Conservation (phyloP, 1,140 invertebrate species). For the Drosophila funebris region DNA sequence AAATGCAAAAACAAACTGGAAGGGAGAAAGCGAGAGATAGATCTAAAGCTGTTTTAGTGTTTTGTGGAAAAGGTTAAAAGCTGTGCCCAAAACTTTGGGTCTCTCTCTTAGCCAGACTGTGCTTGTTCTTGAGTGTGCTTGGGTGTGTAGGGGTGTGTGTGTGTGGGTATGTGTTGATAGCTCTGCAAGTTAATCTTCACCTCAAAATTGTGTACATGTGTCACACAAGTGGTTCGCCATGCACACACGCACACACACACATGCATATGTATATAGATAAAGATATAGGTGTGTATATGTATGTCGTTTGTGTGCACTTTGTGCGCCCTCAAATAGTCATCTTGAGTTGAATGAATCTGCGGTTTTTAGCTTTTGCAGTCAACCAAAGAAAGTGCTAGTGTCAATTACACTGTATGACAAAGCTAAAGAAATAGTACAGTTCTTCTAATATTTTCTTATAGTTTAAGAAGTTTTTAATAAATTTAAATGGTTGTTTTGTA, state of each 20-base stretch:
- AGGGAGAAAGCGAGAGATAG: slow-evolving; percentile 6
- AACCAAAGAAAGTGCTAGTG: neutral
- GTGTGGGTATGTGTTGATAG: slow-evolving; percentile 19
- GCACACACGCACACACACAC: neutral
- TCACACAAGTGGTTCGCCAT: slow-evolving; percentile 35
- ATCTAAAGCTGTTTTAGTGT: slow-evolving; percentile 13
- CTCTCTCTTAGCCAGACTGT: slow-evolving; percentile 37
- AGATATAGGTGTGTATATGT: neutral
- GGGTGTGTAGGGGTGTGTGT: slow-evolving; percentile 5
- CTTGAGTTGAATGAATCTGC: slow-evolving; percentile 1
- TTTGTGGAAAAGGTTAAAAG: slow-evolving; percentile 39
- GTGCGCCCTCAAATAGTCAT: neutral
- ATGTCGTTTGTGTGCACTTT: slow-evolving; percentile 1
- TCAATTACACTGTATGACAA: neutral
- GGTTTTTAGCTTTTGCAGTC: neutral
- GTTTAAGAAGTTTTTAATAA: neutral
- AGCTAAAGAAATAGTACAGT: neutral
- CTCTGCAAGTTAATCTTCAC: slow-evolving; percentile 47
- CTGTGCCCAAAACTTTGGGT: neutral
- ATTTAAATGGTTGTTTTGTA: too few relatives aligned
- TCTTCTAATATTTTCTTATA: neutral
- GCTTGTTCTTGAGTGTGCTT: slow-evolving; percentile 10
- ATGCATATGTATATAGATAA: neutral
- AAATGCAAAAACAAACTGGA: slow-evolving; percentile 40
- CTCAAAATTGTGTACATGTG: slow-evolving; percentile 64